Base-by-base conservation (phyloP, 2,888 invertebrate species). In the Orthosia cruda region DNA sequence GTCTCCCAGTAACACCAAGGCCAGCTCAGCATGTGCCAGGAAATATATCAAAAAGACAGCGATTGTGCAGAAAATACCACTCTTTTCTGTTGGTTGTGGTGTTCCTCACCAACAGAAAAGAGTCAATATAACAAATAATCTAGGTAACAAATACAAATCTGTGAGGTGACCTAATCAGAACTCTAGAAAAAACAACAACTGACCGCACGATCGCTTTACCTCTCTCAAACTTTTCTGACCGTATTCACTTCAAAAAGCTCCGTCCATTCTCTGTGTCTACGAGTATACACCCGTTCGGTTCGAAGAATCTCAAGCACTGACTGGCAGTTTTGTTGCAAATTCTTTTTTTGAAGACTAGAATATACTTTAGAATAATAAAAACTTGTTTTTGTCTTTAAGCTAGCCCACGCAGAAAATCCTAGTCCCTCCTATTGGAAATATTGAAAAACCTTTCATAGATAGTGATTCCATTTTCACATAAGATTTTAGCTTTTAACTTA, bases 251-350 rank as follows among this genome's bases (percentile, higher is more conserved):
- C 20, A 3, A 3, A 15, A 61, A 61, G 45, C 45, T 61, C 45
- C 12, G 9, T 61, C 15, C 20, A 61, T 61, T 61, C 45, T 61
- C 45, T 15, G 20, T 15, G 20, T 61, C 15, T 5, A 32, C 32
- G 32, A 54, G 54, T 15, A n/a, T n/a, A 69, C 45, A 32, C 67
- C 69, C 74, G 69, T 83, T 79, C 7, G 52, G 49, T 83, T 79
- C 74, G n/a, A 63, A 47, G 66, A 70, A 81, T 52, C n/a, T 52
- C n/a, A 26, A n/a, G n/a, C n/a, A n/a, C n/a, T n/a, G n/a, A n/a
- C n/a, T n/a, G 66, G 52, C 45, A 50, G 15, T 20, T 45, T 55
- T 50, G 4, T 59, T 65, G n/a, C 16, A 1, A 26, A 26, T 12
- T 62, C 52, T 55, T 79, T 79, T 80, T 80, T 74, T 18, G 0